Conservation (phyloP, 2,888 invertebrate species). For the Argyresthia goedartella region DNA sequence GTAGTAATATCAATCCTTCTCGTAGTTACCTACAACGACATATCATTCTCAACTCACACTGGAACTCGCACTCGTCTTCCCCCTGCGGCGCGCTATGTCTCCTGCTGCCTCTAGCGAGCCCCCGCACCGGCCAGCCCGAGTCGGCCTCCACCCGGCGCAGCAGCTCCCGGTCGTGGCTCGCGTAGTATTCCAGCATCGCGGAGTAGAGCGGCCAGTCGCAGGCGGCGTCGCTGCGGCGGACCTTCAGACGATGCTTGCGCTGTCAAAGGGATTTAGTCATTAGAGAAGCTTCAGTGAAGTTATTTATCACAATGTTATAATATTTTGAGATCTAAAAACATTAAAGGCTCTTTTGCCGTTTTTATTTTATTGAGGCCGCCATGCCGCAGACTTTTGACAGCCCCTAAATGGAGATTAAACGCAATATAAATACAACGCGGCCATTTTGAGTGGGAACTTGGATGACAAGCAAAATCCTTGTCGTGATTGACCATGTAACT, state of each 20-base stretch:
- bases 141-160: background rate
- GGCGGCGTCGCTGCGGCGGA: constrained; percentile 29
- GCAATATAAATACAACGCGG: no score
- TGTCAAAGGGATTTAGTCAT: constrained; percentile 17
- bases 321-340: background rate
- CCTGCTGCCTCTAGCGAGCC: background rate
- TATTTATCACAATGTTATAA: background rate
- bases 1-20: no score
- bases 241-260: constrained; percentile 48
- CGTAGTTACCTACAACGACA: no score
- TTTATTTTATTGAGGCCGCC: no score
- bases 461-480: no score
- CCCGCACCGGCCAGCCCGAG: background rate
- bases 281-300: no score
- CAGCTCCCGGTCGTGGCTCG: constrained; percentile 32
- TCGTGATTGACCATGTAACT: no score
- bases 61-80: constrained; percentile 39
- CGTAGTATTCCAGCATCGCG: constrained; percentile 36
- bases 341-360: background rate
- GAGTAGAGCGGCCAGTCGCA: constrained; percentile 47
- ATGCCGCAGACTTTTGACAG: no score
- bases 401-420: no score
- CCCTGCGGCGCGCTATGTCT: constrained; percentile 12
- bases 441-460: no score
- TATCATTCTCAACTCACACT: constrained; percentile 52